A percentile compares a stretch with the other conserved stretches of the same genome.
These are phyloP conservation scores for Phaethornis superciliosus DNA, from an alignment of 2,113 vertebrate species.

Conservation along the genomic window DNA sequence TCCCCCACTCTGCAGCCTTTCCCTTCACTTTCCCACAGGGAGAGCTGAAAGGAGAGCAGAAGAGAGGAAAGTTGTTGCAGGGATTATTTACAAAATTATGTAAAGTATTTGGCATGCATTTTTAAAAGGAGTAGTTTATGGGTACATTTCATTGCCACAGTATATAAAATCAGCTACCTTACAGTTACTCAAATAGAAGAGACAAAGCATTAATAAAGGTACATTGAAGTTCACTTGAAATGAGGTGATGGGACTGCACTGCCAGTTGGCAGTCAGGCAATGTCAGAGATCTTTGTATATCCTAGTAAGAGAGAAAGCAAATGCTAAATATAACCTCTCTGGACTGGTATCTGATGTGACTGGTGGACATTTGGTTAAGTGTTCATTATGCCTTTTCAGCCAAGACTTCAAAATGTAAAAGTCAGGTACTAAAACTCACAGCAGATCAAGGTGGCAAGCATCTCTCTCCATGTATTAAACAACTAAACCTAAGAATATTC, in stretches of 20 bases:
- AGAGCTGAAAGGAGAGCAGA: not conserved
- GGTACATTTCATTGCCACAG: not conserved
- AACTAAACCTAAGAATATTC: not conserved
- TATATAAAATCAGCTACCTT: not conserved
- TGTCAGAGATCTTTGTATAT: not conserved
- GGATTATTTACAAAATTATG: not conserved
- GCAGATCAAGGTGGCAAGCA: not conserved
- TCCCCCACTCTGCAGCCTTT: not conserved
- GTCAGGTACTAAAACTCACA: not conserved
- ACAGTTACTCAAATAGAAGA: not conserved
- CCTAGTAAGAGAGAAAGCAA: not conserved
- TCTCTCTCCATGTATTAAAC: not conserved
- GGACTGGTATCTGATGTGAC: not conserved
- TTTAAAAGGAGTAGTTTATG: not conserved
- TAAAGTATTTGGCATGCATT: rapidly evolving
- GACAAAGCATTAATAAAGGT: not conserved
- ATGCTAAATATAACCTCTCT: not conserved
- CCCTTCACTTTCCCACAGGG: not conserved
- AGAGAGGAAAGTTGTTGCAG: not conserved
- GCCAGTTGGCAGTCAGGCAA: constrained; percentile 11
- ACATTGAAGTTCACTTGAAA: not conserved
- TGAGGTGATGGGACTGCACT: not conserved
- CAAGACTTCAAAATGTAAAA: constrained; percentile 16
- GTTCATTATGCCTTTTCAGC: not conserved
- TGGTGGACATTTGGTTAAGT: not conserved